Evolutionary conservation across 2,888 invertebrate genomes (phyloP).

Genomic region (Drosophila birchii): DNA sequence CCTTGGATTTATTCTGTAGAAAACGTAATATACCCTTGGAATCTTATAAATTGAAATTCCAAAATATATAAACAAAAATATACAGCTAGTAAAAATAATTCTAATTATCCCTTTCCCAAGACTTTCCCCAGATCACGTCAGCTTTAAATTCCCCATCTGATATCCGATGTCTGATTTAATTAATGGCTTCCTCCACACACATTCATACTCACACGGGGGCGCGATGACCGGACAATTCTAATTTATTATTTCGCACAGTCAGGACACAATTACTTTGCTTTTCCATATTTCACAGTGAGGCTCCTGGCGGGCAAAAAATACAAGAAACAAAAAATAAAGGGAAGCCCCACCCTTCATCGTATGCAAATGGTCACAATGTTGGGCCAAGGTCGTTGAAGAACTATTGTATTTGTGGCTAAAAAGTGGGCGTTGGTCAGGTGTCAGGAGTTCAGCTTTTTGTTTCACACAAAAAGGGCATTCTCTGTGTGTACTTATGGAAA

Average conservation of each 20-base stretch:
- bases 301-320: background rate
- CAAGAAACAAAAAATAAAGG: background rate
- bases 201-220: constrained; percentile 2
- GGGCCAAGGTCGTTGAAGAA: constrained; percentile 26
- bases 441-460: constrained; percentile 37
- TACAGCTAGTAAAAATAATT: background rate
- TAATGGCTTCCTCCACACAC: constrained; percentile 35
- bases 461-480: background rate
- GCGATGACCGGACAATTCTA: constrained; percentile 37
- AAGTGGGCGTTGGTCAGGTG: constrained; percentile 45
- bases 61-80: background rate
- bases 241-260: constrained; percentile 50
- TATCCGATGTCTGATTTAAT: constrained; percentile 31
- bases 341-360: constrained; percentile 15
- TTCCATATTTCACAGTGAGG: constrained; percentile 40
- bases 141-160: constrained; percentile 21
- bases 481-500: constrained; percentile 16
- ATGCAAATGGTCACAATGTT: constrained; percentile 38
- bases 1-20: no score
- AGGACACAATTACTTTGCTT: constrained; percentile 50
- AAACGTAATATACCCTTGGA: no score
- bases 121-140: constrained; percentile 27
- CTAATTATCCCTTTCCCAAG: background rate
- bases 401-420: constrained; percentile 20
- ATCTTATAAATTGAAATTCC: background rate